Conservation (phyloP, 2,113 vertebrate species). For the Antechinus flavipes region DNA sequence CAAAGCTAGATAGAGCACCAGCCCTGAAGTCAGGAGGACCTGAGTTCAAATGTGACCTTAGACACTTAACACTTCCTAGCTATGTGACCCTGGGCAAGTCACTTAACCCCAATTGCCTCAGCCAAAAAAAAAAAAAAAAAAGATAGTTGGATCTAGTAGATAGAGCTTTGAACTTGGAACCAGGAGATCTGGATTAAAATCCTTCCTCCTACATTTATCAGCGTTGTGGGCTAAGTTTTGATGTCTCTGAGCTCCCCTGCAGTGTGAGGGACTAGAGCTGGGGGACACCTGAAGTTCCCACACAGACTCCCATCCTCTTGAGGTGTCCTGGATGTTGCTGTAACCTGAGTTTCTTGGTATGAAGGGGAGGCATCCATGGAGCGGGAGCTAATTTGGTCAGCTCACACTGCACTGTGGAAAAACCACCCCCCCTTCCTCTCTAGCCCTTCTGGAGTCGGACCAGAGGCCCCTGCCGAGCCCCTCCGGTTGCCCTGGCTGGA, state of each 20-base stretch:
- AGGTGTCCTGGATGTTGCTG: neutral
- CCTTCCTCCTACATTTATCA: neutral
- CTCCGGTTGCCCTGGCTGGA: accelerated
- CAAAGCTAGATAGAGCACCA: too few relatives aligned
- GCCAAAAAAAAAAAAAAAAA: too few relatives aligned
- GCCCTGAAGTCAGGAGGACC: too few relatives aligned
- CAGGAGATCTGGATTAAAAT: neutral
- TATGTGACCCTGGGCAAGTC: too few relatives aligned
- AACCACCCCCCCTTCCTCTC: too few relatives aligned
- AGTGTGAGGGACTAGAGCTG: neutral
- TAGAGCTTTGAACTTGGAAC: neutral
- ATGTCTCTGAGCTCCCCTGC: neutral
- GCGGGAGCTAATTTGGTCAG: neutral
- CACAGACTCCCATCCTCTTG: neutral
- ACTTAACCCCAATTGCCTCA: too few relatives aligned
- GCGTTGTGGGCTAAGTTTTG: neutral
- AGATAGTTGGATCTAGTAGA: neutral
- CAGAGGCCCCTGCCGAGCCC: neutral
- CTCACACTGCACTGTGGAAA: too few relatives aligned
- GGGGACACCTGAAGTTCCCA: neutral
- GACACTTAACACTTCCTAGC: too few relatives aligned
- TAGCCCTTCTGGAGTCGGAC: neutral
- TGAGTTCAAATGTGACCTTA: too few relatives aligned
- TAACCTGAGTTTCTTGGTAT: neutral
- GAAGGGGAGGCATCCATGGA: neutral